Percentiles rank a stretch among this genome's conserved stretches.
These are phyloP conservation scores for Epinephelus malabaricus DNA, from an alignment of 2,797 vertebrate genomes.

Conservation along the genomic window DNA sequence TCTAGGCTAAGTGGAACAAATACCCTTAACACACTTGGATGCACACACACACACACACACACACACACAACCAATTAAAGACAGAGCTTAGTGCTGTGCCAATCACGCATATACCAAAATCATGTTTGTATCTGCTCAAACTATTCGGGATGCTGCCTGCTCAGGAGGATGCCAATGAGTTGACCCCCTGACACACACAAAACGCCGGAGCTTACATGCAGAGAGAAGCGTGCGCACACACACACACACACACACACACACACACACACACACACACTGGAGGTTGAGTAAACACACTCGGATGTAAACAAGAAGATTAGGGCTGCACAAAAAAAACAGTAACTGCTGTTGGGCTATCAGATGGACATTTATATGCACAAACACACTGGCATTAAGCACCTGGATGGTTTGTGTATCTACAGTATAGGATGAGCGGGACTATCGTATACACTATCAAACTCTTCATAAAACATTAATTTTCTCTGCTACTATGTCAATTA, in stretches of 20 bases:
- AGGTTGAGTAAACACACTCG: constrained; percentile 58
- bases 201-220: not conserved
- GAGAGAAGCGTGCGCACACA: not conserved
- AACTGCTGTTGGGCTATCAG: constrained; percentile 33
- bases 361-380: constrained; percentile 24
- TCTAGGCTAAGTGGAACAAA: constrained; percentile 33
- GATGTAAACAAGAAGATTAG: constrained; percentile 68
- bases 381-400: constrained; percentile 9
- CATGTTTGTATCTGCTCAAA: constrained; percentile 30
- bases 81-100: constrained; percentile 20
- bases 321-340: not conserved
- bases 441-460: not conserved
- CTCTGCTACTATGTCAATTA: constrained; percentile 39
- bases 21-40: not conserved
- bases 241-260: not conserved
- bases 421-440: constrained; percentile 1
- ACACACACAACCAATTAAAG: constrained; percentile 38
- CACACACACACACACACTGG: constrained; percentile 22
- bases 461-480: constrained; percentile 28
- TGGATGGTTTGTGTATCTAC: constrained; percentile 10
- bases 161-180: constrained; percentile 40
- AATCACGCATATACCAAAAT: constrained; percentile 39
- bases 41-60: constrained; percentile 8
- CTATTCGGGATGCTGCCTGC: constrained; percentile 46
- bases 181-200: constrained; percentile 45